These are phyloP conservation scores for Vireo altiloquus DNA, from an alignment of 2,113 vertebrate species.

Conservation along the genomic window DNA sequence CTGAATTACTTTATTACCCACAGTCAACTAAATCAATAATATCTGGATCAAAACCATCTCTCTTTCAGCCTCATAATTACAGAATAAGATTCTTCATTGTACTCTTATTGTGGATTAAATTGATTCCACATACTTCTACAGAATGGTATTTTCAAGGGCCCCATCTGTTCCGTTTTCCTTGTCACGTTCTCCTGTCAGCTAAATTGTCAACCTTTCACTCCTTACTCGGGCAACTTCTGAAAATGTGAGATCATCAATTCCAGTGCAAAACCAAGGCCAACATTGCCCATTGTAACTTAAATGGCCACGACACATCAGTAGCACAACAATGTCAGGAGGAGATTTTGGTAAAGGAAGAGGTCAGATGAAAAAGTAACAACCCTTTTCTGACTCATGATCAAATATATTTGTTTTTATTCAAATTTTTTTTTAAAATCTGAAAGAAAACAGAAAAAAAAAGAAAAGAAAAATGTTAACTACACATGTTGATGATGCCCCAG, in stretches of 20 bases:
- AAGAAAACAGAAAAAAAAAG: not conserved
- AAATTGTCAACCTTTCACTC: slow-evolving; percentile 40
- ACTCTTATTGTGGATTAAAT: slow-evolving; percentile 32
- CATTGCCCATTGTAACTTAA: not conserved
- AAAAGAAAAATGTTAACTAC: not conserved
- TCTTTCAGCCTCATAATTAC: slow-evolving; percentile 35
- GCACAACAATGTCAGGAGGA: not conserved
- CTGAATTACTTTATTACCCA: slow-evolving; percentile 38
- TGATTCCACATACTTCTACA: slow-evolving; percentile 37
- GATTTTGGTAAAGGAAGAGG: not conserved
- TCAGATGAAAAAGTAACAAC: not conserved
- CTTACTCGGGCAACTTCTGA: not conserved
- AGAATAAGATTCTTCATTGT: slow-evolving; percentile 34
- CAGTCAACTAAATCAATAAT: slow-evolving; percentile 42
- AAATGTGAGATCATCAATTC: slow-evolving; percentile 1
- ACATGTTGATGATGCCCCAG: slow-evolving; percentile 31
- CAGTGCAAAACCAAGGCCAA: not conserved
- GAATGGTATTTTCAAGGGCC: slow-evolving; percentile 25
- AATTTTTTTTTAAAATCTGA: too few relatives aligned
- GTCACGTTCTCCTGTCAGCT: slow-evolving; percentile 35
- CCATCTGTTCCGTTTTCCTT: slow-evolving; percentile 11
- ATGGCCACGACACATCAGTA: not conserved
- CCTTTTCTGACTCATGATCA: not conserved
- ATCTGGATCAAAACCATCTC: slow-evolving; percentile 33
- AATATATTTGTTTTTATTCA: not conserved